Base-by-base conservation (phyloP, 2,797 vertebrate genomes). In the Nannoperca obscura region DNA sequence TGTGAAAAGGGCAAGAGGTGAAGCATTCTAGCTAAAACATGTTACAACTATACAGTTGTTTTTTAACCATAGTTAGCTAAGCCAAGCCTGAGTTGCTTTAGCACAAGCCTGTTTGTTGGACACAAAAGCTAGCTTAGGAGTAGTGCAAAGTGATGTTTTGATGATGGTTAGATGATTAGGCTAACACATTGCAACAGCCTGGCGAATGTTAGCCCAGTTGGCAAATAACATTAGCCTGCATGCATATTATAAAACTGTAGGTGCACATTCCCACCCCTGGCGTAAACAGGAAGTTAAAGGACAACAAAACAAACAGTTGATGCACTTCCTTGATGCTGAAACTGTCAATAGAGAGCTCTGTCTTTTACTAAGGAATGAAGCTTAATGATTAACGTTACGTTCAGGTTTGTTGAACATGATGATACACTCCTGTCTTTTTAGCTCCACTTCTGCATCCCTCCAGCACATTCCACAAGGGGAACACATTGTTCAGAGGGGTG, bases 401-500 rank as follows among this genome's bases (percentile, higher is more conserved):
- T 36, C 24, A 17, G 67, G 27, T 38, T 22, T 30, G 46, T 50
- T 32, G 24, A 20, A 32, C 32, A 32, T 55, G 13, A 46, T 11
- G 46, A 13, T 20, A 8, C 60, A 10, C 50, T 54, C 20, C 2
- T 36, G 15, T 62, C 17, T 55, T 15, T 46, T 14, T 15, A 46
- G 15, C 69, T 72, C 19, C 46, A 2, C 20, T 17, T n/a, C 46
- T 59, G 53, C 73, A 47, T 75, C 38, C 32, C 34, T 71, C 64
- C 61, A 70, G 60, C 71, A 82, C 52, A 71, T 87, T 88, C 76
- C 73, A 75, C 60, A 10, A 69, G 53, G 24, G 74, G 40, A 84
- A 80, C 34, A 71, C 50, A 69, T 81, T 62, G 61, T 84, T 79
- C 61, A 5, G 36, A 82, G 15, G 74, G 88, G 87, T 69, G 87